A percentile compares a stretch with the other conserved stretches of the same genome.
phyloP scores from a whole-genome alignment of 2,888 invertebrate species.

The Phortica okadai region DNA sequence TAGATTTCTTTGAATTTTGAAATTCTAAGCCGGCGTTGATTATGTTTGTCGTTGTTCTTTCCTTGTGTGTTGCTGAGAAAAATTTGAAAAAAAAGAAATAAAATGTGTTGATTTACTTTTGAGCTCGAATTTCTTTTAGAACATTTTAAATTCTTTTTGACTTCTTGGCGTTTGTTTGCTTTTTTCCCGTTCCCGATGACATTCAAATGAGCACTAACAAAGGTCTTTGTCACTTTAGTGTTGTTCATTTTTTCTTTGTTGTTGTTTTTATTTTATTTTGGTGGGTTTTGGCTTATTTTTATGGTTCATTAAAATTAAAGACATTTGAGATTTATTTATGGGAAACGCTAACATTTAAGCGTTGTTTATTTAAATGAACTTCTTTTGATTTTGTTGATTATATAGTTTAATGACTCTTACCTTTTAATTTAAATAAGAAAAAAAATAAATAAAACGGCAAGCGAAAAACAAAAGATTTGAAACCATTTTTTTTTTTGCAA shows the following conservation, averaged over 20 bases:
- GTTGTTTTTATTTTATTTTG: slow-evolving; percentile 52
- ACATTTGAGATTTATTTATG: slow-evolving; percentile 44
- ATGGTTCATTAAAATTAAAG: slow-evolving; percentile 69
- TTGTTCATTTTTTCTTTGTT: slow-evolving; percentile 21
- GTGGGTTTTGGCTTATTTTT: slow-evolving; percentile 57
- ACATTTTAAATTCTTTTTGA: slow-evolving; percentile 47
- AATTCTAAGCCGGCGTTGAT: slow-evolving; percentile 37
- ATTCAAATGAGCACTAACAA: slow-evolving; percentile 26
- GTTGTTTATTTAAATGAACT: slow-evolving; percentile 57
- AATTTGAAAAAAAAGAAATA: slow-evolving; percentile 30
- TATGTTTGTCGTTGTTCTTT: slow-evolving; percentile 35
- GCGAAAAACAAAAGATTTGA: background rate
- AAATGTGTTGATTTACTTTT: slow-evolving; percentile 57
- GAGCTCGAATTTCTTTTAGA: slow-evolving; percentile 66
- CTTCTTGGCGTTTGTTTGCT: slow-evolving; percentile 7
- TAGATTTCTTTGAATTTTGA: slow-evolving; percentile 68
- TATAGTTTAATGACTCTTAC: slow-evolving; percentile 3
- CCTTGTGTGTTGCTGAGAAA: background rate
- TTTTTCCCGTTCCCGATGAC: background rate
- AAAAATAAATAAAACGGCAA: background rate
- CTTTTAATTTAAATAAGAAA: slow-evolving; percentile 2
- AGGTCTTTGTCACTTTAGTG: slow-evolving; percentile 40
- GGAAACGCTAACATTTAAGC: slow-evolving; percentile 18
- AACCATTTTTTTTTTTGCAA: too few relatives aligned
- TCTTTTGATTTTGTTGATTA: slow-evolving; percentile 21